phyloP scores from a whole-genome alignment of 92 coral and sea anemone species.

The Actinernus sp. region DNA sequence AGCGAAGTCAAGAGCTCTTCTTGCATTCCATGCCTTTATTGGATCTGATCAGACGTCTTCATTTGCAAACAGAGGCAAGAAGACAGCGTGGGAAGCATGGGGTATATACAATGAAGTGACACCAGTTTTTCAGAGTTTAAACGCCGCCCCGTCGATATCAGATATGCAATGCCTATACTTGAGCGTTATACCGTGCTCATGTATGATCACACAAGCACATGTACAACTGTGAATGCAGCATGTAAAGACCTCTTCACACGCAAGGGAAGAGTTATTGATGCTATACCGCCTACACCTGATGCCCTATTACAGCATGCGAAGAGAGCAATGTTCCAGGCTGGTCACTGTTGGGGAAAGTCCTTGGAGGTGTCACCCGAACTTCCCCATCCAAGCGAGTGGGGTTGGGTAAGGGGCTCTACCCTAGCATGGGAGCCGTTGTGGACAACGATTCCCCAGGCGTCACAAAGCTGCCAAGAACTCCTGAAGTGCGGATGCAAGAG shows the following conservation, averaged over 20 bases:
- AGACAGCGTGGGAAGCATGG: constrained; percentile 79
- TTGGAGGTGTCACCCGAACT: constrained; percentile 29
- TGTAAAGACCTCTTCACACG: constrained; percentile 63
- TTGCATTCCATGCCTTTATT: no score
- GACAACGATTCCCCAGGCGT: constrained; percentile 49
- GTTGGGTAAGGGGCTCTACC: constrained; percentile 14
- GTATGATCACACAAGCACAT: constrained; percentile 54
- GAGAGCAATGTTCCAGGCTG: constrained; percentile 41
- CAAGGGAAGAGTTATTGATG: constrained; percentile 64
- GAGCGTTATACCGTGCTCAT: constrained; percentile 46
- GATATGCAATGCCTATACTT: constrained; percentile 31
- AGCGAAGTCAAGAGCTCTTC: constrained; percentile 53
- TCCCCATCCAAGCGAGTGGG: constrained; percentile 52
- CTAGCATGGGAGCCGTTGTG: constrained; percentile 4
- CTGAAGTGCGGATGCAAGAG: constrained; percentile 51
- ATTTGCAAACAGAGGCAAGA: constrained; percentile 60
- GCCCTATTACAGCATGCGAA: constrained; percentile 62
- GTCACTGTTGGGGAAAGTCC: constrained; percentile 33
- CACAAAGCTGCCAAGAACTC: constrained; percentile 56
- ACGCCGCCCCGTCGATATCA: constrained; percentile 14
- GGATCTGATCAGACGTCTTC: constrained; percentile 64
- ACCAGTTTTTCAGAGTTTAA: constrained; percentile 17
- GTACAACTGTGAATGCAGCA: constrained; percentile 47
- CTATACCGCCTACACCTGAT: constrained; percentile 50
- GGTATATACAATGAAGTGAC: constrained; percentile 35